Evolutionary conservation across 2,797 vertebrate species (phyloP).

Genomic region (Sebastes cheni): DNA sequence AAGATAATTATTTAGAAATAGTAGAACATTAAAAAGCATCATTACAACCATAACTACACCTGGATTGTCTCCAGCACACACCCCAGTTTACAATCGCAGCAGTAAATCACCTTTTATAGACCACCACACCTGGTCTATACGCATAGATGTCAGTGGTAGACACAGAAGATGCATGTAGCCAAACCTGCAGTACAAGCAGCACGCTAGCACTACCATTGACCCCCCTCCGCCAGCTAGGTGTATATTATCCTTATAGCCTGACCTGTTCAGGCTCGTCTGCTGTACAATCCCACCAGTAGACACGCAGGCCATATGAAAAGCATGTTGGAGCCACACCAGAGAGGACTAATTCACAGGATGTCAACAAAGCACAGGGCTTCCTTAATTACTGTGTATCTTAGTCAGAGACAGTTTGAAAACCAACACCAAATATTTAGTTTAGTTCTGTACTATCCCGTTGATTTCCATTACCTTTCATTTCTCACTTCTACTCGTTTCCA

Average conservation of each 20-base stretch:
- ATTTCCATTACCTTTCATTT: conserved; percentile 1
- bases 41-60: neutral
- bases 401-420: neutral
- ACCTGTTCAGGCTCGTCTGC: conserved; percentile 41
- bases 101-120: conserved; percentile 19
- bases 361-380: conserved; percentile 33
- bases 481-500: neutral
- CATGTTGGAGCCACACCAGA: conserved; percentile 44
- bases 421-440: neutral
- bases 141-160: neutral
- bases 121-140: neutral
- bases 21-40: neutral
- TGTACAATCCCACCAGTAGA: conserved; percentile 24
- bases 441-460: neutral
- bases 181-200: neutral
- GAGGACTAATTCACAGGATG: conserved; percentile 44
- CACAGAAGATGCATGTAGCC: conserved; percentile 20
- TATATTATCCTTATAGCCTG: neutral
- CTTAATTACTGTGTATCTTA: conserved; percentile 31
- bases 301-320: conserved; percentile 40
- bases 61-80: neutral
- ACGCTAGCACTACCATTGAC: conserved; percentile 14
- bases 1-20: neutral
- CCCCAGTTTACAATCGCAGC: neutral
- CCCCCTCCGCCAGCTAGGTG: neutral